phyloP scores from a whole-genome alignment of 2,113 vertebrate species.

The Mesembrinibis cayennensis region DNA sequence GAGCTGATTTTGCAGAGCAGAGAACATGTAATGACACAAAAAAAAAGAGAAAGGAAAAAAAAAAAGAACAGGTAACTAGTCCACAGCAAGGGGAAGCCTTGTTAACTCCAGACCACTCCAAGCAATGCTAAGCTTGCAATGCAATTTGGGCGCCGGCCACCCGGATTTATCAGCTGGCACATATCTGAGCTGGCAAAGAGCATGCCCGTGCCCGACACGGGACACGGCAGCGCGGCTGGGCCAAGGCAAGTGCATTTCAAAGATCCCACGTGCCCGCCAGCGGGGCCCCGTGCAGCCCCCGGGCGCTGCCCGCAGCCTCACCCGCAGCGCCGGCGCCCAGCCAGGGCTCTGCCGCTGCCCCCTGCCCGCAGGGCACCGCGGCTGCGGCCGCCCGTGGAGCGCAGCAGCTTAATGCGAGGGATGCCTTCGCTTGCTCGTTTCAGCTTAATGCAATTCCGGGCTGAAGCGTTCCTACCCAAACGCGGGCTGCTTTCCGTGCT shows the following conservation, averaged over 20 bases:
- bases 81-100: background rate
- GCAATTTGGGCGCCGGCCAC: background rate
- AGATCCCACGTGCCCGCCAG: background rate
- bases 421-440: background rate
- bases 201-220: accelerated
- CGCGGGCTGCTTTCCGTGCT: background rate
- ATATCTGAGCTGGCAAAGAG: background rate
- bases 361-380: no score
- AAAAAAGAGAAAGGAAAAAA: no score
- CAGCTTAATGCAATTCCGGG: background rate
- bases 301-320: background rate
- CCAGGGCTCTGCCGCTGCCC: background rate
- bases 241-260: background rate
- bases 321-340: background rate
- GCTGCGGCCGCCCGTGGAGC: background rate
- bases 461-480: background rate
- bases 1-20: background rate
- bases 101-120: background rate
- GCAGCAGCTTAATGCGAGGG: background rate
- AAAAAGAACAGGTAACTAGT: background rate
- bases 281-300: background rate
- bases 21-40: background rate
- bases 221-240: accelerated
- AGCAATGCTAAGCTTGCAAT: background rate
- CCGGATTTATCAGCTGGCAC: background rate